Base-by-base conservation (phyloP, 23 tunicate species). In the Ascidia mentula region DNA sequence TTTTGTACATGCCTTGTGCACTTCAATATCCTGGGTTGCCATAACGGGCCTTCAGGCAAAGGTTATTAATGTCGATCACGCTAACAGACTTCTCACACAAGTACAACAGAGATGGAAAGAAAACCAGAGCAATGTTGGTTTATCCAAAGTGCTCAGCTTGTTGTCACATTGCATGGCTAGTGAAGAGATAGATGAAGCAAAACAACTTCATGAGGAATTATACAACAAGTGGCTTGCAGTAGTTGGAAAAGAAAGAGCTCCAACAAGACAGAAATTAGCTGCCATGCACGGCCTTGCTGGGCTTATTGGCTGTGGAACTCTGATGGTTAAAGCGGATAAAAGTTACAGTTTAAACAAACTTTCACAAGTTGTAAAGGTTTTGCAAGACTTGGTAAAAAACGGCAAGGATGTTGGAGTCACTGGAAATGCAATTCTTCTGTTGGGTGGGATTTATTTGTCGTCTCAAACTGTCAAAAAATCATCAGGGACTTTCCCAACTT, bases 241-340 rank as follows among this genome's bases (percentile, higher is more conserved):
- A 39, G 59, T 78, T 45, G 46, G 74, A 3, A 84, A 84, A 24
- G 81, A 65, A 6, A 69, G 72, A 1, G n/a, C 79, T 2, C 95
- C 95, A 45, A 89, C 95, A 53, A 40, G 95, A 18, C 89, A 89
- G 33, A 89, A 80, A 59, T 61, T 89, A 37, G 39, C 88, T 26
- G 38, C 85, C 34, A 34, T 89, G 0, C 72, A 60, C 72, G 95
- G 95, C 28, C 65, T 89, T 20, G 79, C 77, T 34, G 80, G 85
- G 32, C 40, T 89, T 12, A 40, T 73, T 0, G 95, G 95, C 0
- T 77, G 88, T 31, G 87, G 79, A 30, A 40, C 81, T 4, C 30
- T 80, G 15, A 78, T 89, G 18, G n/a, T 39, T 22, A 46, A 46
- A 2, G 30, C 69, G 24, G 40, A 82, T 26, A 60, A 45, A n/a